Base-by-base conservation (phyloP, 2,797 vertebrate genomes). In the Smutsia gigantea region DNA sequence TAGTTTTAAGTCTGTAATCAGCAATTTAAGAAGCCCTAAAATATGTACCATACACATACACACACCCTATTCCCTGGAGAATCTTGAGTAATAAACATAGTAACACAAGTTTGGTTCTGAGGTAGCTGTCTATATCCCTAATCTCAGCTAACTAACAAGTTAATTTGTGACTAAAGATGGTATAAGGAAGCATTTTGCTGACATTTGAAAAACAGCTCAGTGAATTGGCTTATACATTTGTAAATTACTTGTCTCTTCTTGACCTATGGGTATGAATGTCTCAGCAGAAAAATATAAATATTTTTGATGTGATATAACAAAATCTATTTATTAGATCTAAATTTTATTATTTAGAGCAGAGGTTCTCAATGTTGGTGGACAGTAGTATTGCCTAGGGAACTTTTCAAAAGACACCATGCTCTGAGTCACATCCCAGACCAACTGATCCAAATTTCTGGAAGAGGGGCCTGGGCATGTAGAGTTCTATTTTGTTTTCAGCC, bases 1-100 rank as follows among this genome's bases (percentile, higher is more conserved):
- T 91, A 97, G 91, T 98, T 97, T 88, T 53, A 97, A 97, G 94
- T 94, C 66, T 95, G 10, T 92, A 93, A 66, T 88, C 81, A 96
- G 95, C 64, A 61, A 93, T 84, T 74, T n/a, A 91, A 69, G 21
- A 34, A 68, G 14, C 37, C 84, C 39, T 74, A 37, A 93, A 77
- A 19, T 82, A 42, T 31, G 63, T 51, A 42, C 51, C 66, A n/a
- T 18, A 10, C 29, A 17, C 25, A 21, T 18, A 31, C 6, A 10
- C 5, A 29, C 5, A 63, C 1, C 10, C 2, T 3, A 21, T 27
- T 82, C 49, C 49, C 49, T 72, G 55, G 6, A 34, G n/a, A 75
- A 55, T 18, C 7, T n/a, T 66, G 27, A 53, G 31, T 78, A 10
- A 42, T 17, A 11, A 19, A 31, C 49, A 6, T 25, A 49, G 8